Percentiles rank a stretch among this genome's conserved stretches.
These are phyloP conservation scores for Caenorhabditis sp. DNA, from an alignment of 2,888 invertebrate genomes.

Conservation along the genomic window DNA sequence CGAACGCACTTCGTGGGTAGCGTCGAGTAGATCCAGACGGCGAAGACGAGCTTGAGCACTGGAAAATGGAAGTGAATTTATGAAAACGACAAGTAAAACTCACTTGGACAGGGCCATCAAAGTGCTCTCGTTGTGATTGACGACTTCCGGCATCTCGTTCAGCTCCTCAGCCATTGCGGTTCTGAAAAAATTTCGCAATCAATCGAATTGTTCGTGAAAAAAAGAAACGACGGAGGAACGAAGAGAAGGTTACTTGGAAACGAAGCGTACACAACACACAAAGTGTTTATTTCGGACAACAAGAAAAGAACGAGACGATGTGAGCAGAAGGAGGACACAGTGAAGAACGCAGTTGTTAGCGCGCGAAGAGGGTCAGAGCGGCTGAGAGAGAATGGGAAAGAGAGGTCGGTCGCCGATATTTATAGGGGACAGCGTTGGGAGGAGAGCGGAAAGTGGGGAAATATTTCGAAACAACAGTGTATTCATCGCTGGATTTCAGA, in stretches of 20 bases:
- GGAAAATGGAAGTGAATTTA: neutral
- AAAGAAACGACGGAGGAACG: neutral
- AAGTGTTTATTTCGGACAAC: conserved; percentile 4
- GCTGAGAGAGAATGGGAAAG: conserved; percentile 8
- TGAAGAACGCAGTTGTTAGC: no score
- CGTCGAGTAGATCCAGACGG: conserved; percentile 15
- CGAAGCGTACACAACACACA: neutral
- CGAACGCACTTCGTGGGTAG: conserved; percentile 2
- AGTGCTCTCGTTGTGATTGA: conserved; percentile 9
- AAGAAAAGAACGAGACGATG: neutral
- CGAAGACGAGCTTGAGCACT: conserved; percentile 18
- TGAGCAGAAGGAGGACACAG: neutral
- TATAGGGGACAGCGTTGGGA: conserved; percentile 11
- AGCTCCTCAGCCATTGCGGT: conserved; percentile 35
- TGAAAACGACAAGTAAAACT: neutral
- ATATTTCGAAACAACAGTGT: conserved; percentile 33
- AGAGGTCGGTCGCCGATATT: conserved; percentile 6
- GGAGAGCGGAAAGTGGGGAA: conserved; percentile 14
- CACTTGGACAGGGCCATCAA: conserved; percentile 24
- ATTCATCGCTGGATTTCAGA: neutral
- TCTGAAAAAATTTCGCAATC: conserved; percentile 42
- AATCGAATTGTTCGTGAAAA: neutral
- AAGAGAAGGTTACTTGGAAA: conserved; percentile 15
- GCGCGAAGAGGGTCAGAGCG: no score
- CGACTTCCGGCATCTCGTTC: conserved; percentile 22